Evolutionary conservation across 2,113 vertebrate genomes (phyloP).

Genomic region (Condylura cristata): DNA sequence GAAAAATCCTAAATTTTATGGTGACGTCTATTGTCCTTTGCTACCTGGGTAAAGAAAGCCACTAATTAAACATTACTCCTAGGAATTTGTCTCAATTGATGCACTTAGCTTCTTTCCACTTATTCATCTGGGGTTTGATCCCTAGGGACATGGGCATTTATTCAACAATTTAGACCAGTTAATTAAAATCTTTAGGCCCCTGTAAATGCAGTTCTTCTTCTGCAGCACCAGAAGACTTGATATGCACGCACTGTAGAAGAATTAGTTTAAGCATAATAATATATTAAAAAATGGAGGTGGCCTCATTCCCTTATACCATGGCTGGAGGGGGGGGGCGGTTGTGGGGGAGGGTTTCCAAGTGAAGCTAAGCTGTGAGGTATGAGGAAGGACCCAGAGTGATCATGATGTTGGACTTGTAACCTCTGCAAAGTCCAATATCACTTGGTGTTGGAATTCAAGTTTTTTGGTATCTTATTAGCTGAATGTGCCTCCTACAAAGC

Average conservation of each 20-base stretch:
- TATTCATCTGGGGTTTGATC: conserved; percentile 70
- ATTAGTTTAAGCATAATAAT: neutral
- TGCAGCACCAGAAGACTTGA: neutral
- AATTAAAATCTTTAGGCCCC: conserved; percentile 74
- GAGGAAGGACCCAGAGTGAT: neutral
- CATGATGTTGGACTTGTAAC: neutral
- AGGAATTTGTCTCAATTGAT: conserved; percentile 64
- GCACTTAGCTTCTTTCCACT: conserved; percentile 60
- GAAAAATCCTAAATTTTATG: conserved; percentile 53
- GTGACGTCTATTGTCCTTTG: conserved; percentile 58
- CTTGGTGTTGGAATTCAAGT: neutral
- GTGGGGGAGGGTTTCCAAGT: neutral
- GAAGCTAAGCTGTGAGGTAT: neutral
- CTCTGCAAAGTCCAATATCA: neutral
- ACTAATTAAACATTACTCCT: conserved; percentile 69
- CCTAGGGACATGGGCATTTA: conserved; percentile 56
- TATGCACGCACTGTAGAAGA: neutral
- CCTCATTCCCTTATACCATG: neutral
- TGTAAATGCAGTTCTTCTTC: conserved; percentile 60
- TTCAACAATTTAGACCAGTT: conserved; percentile 73
- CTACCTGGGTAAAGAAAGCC: conserved; percentile 58
- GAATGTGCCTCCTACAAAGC: conserved; percentile 6
- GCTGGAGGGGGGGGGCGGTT: too few species aligned
- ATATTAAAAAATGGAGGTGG: neutral
- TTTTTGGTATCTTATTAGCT: neutral